A percentile compares a stretch with the other conserved stretches of the same genome.
Conservation (phyloP, 2,888 invertebrate species). For the Lagria hirta region DNA sequence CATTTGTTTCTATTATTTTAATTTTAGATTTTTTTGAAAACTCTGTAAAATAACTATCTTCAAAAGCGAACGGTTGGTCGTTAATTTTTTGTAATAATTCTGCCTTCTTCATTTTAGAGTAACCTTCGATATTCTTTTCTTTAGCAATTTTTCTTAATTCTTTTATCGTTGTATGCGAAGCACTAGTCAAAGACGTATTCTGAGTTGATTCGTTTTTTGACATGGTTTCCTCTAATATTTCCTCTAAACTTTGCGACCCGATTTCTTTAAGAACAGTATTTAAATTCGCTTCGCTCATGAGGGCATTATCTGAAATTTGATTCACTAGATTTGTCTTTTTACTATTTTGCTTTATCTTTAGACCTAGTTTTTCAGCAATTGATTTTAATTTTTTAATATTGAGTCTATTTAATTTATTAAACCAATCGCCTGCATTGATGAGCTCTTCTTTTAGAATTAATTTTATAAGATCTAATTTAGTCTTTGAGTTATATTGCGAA, state of each 20-base stretch:
- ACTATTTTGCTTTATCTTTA: constrained; percentile 8
- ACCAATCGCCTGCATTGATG: constrained; percentile 15
- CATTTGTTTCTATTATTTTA: constrained; percentile 2
- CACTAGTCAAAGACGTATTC: too few species aligned
- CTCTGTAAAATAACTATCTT: constrained; percentile 7
- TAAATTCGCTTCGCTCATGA: constrained; percentile 2
- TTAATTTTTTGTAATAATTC: constrained; percentile 3
- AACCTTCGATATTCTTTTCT: constrained; percentile 18
- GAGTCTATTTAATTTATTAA: constrained; percentile 17
- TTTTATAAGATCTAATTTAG: too few species aligned
- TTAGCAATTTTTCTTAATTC: constrained; percentile 14
- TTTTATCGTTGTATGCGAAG: constrained; percentile 1
- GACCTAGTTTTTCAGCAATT: constrained; percentile 10
- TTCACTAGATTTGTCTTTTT: constrained; percentile 13
- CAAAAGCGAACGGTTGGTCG: too few species aligned
- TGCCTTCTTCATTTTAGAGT: constrained; percentile 14
- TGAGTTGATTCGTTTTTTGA: constrained; percentile 1
- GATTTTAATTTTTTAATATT: constrained; percentile 19
- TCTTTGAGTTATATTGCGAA: too few species aligned
- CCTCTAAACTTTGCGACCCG: constrained; percentile 1
- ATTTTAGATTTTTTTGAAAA: constrained; percentile 3
- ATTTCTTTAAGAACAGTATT: constrained; percentile 1
- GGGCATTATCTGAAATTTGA: constrained; percentile 3
- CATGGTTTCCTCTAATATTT: constrained; percentile 1
- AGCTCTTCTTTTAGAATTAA: too few species aligned